Percentiles rank a stretch among this genome's conserved stretches.
phyloP scores from a whole-genome alignment of 2,888 invertebrate species.

The Dasypolia templi region DNA sequence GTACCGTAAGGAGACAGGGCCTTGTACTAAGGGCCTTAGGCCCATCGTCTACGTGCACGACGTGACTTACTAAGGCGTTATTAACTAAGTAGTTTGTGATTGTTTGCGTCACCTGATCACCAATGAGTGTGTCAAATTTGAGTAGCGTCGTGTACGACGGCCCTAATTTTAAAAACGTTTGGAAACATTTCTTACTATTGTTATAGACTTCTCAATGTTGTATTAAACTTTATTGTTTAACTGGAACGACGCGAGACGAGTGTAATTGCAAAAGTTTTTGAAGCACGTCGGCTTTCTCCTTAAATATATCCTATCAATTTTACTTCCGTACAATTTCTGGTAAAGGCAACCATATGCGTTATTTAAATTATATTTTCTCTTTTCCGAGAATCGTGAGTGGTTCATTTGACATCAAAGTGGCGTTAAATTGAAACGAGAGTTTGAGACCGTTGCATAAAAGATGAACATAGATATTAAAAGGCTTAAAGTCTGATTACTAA shows the following conservation, averaged over 20 bases:
- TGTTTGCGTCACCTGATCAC: background rate
- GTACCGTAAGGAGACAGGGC: too few relatives aligned
- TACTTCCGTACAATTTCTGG: conserved; percentile 47
- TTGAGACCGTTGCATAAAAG: conserved; percentile 4
- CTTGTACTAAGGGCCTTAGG: too few relatives aligned
- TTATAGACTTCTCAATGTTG: conserved; percentile 42
- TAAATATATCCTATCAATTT: conserved; percentile 62
- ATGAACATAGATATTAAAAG: background rate
- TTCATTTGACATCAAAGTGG: conserved; percentile 35
- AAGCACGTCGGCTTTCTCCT: conserved; percentile 47
- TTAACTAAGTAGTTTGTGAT: background rate
- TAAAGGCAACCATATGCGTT: conserved; percentile 43
- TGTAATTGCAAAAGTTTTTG: conserved; percentile 63
- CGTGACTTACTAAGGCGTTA: background rate
- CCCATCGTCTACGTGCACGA: background rate
- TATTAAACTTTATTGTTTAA: conserved; percentile 60
- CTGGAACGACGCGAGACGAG: conserved; percentile 37
- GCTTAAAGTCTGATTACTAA: background rate
- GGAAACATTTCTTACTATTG: conserved; percentile 17
- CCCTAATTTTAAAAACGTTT: conserved; percentile 21
- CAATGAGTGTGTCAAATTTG: too few relatives aligned
- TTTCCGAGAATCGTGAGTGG: conserved; percentile 16
- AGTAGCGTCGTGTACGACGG: background rate
- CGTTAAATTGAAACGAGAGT: conserved; percentile 17
- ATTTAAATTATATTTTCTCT: conserved; percentile 45